These are phyloP conservation scores for Theristicus caerulescens DNA, from an alignment of 2,113 vertebrate species.

Conservation along the genomic window DNA sequence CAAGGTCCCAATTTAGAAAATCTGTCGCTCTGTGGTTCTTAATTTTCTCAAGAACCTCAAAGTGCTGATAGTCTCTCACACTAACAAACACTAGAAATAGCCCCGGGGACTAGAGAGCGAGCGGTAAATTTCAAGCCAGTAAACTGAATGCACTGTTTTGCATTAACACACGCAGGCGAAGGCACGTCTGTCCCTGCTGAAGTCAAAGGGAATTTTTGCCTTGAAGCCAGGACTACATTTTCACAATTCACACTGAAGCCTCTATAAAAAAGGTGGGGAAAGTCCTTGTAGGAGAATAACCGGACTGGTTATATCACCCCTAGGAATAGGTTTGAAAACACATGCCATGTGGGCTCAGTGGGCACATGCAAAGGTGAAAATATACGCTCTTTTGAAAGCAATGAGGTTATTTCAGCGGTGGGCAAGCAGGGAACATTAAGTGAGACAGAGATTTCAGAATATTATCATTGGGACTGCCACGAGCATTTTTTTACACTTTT, in stretches of 20 bases:
- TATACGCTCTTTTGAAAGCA: not conserved
- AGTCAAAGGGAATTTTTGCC: not conserved
- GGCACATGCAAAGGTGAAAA: not conserved
- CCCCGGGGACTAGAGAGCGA: not conserved
- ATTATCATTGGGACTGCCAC: too few relatives aligned
- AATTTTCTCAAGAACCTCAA: not conserved
- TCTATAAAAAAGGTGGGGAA: not conserved
- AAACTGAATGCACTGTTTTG: not conserved
- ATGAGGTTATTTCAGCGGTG: not conserved
- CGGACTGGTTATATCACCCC: not conserved
- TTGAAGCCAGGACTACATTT: not conserved
- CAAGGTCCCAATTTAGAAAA: not conserved
- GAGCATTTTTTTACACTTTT: not conserved
- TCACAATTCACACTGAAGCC: not conserved
- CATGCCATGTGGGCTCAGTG: not conserved
- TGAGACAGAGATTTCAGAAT: not conserved
- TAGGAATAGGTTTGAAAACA: not conserved
- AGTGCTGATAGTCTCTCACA: not conserved
- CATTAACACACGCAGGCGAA: not conserved
- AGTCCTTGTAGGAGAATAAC: not conserved
- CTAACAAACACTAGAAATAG: not conserved
- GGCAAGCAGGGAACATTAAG: not conserved
- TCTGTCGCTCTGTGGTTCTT: not conserved
- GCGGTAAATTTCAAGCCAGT: not conserved
- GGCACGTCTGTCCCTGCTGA: not conserved